phyloP scores from a whole-genome alignment of 2,888 invertebrate species.

The Siphonodentalium dalli region DNA sequence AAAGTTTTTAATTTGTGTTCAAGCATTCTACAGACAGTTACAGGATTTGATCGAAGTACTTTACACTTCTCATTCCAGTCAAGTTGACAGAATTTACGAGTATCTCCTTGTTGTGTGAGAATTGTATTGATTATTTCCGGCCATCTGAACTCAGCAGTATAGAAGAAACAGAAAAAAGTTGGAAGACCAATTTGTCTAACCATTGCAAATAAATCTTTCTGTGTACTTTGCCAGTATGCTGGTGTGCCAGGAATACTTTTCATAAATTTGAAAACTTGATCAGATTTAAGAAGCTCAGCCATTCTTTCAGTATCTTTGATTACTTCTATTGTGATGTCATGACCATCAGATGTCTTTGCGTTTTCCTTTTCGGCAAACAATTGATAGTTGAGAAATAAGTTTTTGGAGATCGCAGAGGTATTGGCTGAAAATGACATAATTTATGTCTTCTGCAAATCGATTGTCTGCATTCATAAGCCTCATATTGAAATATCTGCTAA shows the following conservation, averaged over 20 bases:
- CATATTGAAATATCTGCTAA: constrained; percentile 12
- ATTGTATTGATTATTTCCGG: too few species aligned
- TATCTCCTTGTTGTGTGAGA: too few species aligned
- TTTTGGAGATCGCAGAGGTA: constrained; percentile 19
- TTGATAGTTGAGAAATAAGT: constrained; percentile 11
- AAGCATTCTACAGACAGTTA: too few species aligned
- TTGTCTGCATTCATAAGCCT: constrained; percentile 13
- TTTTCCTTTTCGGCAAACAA: constrained; percentile 19
- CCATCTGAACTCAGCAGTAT: too few species aligned
- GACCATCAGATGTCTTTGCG: background rate
- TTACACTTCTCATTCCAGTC: too few species aligned
- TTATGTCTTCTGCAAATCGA: constrained; percentile 13
- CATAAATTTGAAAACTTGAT: constrained; percentile 10
- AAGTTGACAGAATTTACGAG: too few species aligned
- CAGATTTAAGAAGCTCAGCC: constrained; percentile 1
- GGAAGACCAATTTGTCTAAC: too few species aligned
- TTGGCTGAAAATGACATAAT: constrained; percentile 19
- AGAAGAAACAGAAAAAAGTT: too few species aligned
- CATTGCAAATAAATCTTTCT: too few species aligned
- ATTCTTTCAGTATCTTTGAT: constrained; percentile 6
- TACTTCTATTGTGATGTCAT: constrained; percentile 8
- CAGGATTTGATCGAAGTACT: too few species aligned
- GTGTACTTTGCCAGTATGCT: too few species aligned
- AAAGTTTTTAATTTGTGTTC: too few species aligned
- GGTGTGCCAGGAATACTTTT: constrained; percentile 2